Conservation (phyloP, 1,140 invertebrate genomes). For the Drosophila nannoptera region DNA sequence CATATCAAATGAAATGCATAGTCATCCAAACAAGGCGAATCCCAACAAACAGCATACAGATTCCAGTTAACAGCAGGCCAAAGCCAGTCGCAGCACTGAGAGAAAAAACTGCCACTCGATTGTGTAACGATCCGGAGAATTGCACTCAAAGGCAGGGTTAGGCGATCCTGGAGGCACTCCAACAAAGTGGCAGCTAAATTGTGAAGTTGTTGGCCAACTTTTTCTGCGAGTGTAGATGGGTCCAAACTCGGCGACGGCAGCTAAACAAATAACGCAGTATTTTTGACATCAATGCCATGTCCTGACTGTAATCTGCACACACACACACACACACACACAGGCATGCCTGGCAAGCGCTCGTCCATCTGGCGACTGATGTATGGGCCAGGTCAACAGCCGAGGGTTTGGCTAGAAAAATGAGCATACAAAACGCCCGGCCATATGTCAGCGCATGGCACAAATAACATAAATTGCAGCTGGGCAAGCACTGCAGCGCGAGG, state of each 20-base stretch:
- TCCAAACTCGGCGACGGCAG: constrained; percentile 18
- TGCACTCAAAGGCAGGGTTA: too few relatives aligned
- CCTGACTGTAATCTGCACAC: constrained; percentile 38
- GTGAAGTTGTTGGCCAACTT: too few relatives aligned
- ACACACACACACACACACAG: constrained; percentile 28
- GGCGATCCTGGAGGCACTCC: too few relatives aligned
- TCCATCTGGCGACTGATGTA: constrained; percentile 59
- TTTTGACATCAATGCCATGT: constrained; percentile 61
- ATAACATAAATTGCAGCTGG: constrained; percentile 66
- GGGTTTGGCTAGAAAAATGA: constrained; percentile 63
- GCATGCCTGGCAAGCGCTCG: constrained; percentile 15
- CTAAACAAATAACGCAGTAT: constrained; percentile 73
- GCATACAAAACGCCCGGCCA: constrained; percentile 61
- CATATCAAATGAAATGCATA: constrained; percentile 75
- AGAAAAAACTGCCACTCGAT: background rate
- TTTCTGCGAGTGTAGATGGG: background rate
- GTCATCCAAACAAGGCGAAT: constrained; percentile 47
- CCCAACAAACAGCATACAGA: constrained; percentile 16
- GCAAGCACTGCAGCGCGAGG: constrained; percentile 7
- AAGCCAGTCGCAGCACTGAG: background rate
- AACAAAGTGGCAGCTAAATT: too few relatives aligned
- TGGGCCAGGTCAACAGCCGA: constrained; percentile 58
- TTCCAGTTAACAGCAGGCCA: constrained; percentile 10
- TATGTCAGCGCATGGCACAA: constrained; percentile 67
- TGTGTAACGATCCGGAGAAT: too few relatives aligned